phyloP scores from a whole-genome alignment of 2,888 invertebrate genomes.

The Drosophila ezoana region DNA sequence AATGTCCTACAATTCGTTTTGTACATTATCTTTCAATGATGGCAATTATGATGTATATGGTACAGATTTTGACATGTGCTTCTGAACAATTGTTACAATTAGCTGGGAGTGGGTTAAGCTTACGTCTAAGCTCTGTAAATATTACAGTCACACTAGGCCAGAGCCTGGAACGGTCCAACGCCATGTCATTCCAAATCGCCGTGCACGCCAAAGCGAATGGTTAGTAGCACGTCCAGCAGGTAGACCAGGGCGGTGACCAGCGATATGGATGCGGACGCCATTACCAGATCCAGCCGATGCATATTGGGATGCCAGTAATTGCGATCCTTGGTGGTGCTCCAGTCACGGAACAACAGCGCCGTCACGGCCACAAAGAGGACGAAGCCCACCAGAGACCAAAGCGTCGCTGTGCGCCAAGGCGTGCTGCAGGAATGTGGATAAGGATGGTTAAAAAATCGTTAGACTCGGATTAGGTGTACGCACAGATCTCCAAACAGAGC shows the following conservation, averaged over 20 bases:
- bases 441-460: not conserved
- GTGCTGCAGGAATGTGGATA: slow-evolving; percentile 58
- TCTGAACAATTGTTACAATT: slow-evolving; percentile 57
- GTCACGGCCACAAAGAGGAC: slow-evolving; percentile 81
- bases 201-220: slow-evolving; percentile 82
- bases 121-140: slow-evolving; percentile 69
- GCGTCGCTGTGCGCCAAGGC: slow-evolving; percentile 83
- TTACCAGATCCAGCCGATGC: slow-evolving; percentile 83
- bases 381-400: slow-evolving; percentile 83
- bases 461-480: slow-evolving; percentile 33
- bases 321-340: slow-evolving; percentile 83
- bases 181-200: slow-evolving; percentile 82
- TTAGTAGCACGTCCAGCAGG: slow-evolving; percentile 82
- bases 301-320: slow-evolving; percentile 85
- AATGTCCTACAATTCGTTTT: slow-evolving; percentile 52
- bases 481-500: slow-evolving; percentile 83
- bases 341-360: slow-evolving; percentile 82
- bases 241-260: slow-evolving; percentile 81
- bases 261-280: slow-evolving; percentile 82
- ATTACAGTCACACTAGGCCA: slow-evolving; percentile 61
- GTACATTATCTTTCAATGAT: slow-evolving; percentile 71
- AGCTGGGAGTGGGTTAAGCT: slow-evolving; percentile 41
- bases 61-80: slow-evolving; percentile 38
- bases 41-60: slow-evolving; percentile 62
- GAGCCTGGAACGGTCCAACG: slow-evolving; percentile 16